phyloP scores from a whole-genome alignment of 2,113 vertebrate genomes.

The Sinocyclocheilus anshuiensis region DNA sequence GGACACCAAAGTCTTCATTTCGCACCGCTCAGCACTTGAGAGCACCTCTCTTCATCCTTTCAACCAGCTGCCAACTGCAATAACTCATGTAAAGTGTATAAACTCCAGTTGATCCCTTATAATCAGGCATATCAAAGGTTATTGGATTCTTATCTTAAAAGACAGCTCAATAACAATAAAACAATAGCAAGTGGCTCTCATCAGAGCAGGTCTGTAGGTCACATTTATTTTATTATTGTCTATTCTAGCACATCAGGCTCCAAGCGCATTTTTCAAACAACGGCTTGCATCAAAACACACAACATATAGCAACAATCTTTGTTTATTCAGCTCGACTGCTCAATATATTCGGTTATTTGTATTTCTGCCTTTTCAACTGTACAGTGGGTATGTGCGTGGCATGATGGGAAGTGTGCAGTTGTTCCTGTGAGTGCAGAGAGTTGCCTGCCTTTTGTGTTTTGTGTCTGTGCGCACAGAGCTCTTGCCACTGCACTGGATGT shows the following conservation, averaged over 20 bases:
- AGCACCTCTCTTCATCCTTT: background rate
- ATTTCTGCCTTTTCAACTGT: background rate
- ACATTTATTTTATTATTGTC: background rate
- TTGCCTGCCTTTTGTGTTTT: conserved; percentile 67
- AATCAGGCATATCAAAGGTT: conserved; percentile 18
- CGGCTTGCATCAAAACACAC: background rate
- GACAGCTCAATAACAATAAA: conserved; percentile 9
- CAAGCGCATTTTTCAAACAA: background rate
- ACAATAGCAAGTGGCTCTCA: conserved; percentile 1
- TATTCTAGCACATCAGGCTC: background rate
- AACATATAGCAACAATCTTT: background rate
- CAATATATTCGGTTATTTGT: conserved; percentile 6
- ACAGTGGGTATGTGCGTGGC: background rate
- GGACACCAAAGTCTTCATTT: conserved; percentile 19
- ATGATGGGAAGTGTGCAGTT: conserved; percentile 18
- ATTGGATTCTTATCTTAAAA: background rate
- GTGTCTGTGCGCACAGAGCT: conserved; percentile 71
- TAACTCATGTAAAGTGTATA: background rate
- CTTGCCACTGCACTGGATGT: conserved; percentile 70
- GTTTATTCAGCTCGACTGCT: background rate
- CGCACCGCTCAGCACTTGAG: background rate
- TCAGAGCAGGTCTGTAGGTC: background rate
- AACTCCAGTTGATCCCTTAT: conserved; percentile 1
- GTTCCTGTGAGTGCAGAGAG: conserved; percentile 44
- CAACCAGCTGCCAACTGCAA: background rate